A percentile compares a stretch with the other conserved stretches of the same genome.
Conservation (phyloP, 1,140 invertebrate species). For the Drosophila nigrodunni region DNA sequence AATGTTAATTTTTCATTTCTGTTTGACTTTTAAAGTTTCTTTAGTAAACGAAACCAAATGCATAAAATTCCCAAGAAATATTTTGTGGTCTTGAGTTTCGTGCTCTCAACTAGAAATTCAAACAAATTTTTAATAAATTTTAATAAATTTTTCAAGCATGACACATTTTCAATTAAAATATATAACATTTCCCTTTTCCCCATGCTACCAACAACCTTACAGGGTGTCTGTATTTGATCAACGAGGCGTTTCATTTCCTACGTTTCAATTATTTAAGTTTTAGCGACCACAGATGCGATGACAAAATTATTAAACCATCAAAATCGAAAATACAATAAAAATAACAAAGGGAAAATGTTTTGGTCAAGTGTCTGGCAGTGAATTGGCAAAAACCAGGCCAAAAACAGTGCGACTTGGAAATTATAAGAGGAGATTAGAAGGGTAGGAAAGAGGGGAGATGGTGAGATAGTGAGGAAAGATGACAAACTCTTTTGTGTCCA, state of each 20-base stretch:
- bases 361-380: constrained; percentile 64
- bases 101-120: background rate
- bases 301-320: constrained; percentile 56
- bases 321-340: constrained; percentile 23
- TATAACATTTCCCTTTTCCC: too few species aligned
- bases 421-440: too few species aligned
- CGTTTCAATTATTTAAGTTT: constrained; percentile 27
- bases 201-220: background rate
- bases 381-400: constrained; percentile 48
- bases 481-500: constrained; percentile 55
- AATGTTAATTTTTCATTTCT: too few species aligned
- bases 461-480: constrained; percentile 25
- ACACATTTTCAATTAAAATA: too few species aligned
- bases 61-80: too few species aligned
- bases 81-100: background rate
- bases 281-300: constrained; percentile 35
- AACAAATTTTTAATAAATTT: too few species aligned
- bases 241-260: constrained; percentile 27
- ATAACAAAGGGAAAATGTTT: constrained; percentile 40
- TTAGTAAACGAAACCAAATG: too few species aligned
- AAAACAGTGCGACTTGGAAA: too few species aligned
- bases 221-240: constrained; percentile 25
- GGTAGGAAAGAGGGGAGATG: background rate
- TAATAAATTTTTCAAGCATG: too few species aligned
- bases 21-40: too few species aligned